Evolutionary conservation across 2,797 vertebrate species (phyloP).

Genomic region (Cyprinodon diabolis): DNA sequence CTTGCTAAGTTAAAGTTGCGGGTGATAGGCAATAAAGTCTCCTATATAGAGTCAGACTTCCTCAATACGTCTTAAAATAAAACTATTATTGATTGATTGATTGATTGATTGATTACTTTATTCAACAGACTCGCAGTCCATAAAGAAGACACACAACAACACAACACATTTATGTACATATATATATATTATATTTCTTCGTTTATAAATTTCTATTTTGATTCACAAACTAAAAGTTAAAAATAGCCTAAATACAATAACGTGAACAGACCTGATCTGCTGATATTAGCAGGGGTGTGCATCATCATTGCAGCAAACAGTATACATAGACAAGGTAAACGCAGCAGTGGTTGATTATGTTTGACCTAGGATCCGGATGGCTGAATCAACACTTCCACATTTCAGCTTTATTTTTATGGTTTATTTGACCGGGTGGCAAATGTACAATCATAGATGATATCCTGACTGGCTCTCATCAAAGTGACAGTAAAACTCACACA

Average conservation of each 20-base stretch:
- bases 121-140: no score
- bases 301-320: neutral
- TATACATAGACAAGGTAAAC: neutral
- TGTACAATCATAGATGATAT: neutral
- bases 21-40: conserved; percentile 4
- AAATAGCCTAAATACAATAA: neutral
- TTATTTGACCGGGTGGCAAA: neutral
- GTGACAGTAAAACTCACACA: neutral
- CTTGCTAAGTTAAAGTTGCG: neutral
- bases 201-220: neutral
- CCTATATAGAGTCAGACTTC: neutral
- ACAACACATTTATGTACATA: no score
- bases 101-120: no score
- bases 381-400: neutral
- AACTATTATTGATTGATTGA: no score
- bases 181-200: conserved; percentile 19
- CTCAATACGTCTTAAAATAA: neutral
- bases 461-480: conserved; percentile 7
- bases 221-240: neutral
- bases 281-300: neutral
- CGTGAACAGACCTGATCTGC: neutral
- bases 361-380: neutral
- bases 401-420: neutral
- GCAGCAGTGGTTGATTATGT: neutral
- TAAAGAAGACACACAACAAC: no score